Evolutionary conservation across 2,888 invertebrate species (phyloP).

Genomic region (Drosophila tanythrix): DNA sequence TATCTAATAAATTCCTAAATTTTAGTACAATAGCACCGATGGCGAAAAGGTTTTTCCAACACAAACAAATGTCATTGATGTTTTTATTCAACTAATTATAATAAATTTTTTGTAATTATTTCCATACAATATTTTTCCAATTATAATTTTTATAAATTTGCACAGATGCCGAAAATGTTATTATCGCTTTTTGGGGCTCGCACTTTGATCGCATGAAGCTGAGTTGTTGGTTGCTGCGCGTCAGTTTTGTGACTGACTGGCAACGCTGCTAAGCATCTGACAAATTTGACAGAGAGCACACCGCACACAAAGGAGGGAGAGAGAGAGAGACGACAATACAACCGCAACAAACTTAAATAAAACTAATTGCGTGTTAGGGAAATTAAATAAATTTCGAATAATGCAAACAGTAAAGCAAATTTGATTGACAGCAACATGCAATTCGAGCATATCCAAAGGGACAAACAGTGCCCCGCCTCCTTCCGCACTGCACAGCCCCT

Average conservation of each 20-base stretch:
- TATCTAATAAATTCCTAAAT: neutral
- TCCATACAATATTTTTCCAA: neutral
- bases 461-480: slow-evolving; percentile 13
- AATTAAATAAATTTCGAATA: slow-evolving; percentile 79
- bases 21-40: neutral
- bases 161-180: neutral
- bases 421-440: slow-evolving; percentile 79
- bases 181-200: slow-evolving; percentile 8
- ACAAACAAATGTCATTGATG: neutral
- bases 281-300: slow-evolving; percentile 43
- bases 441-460: slow-evolving; percentile 42
- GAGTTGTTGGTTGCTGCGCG: slow-evolving; percentile 23
- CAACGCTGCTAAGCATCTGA: slow-evolving; percentile 74
- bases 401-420: slow-evolving; percentile 78
- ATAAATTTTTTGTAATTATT: neutral
- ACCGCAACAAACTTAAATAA: slow-evolving; percentile 81
- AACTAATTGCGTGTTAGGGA: slow-evolving; percentile 78
- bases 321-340: slow-evolving; percentile 52
- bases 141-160: neutral
- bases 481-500: neutral
- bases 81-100: neutral
- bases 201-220: slow-evolving; percentile 64
- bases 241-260: slow-evolving; percentile 54
- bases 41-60: neutral
- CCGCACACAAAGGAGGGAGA: slow-evolving; percentile 27